Evolutionary conservation across 2,797 vertebrate species (phyloP).

Genomic region (Cheracebus regulus): DNA sequence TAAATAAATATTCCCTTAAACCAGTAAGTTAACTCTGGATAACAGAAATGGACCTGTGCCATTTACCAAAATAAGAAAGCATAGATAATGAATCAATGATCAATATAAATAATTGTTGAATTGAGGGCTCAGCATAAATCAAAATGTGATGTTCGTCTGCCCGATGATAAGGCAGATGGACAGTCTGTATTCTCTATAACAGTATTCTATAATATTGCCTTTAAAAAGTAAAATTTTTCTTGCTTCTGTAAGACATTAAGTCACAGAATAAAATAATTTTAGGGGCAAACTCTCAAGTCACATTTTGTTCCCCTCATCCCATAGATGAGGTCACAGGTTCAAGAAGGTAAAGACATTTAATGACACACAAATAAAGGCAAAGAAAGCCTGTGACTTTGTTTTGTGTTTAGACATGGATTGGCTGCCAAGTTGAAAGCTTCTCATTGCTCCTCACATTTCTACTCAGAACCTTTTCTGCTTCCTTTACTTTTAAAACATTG

Average conservation of each 20-base stretch:
- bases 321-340: neutral
- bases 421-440: neutral
- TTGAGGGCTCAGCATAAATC: neutral
- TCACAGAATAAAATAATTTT: neutral
- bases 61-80: neutral
- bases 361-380: neutral
- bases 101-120: neutral
- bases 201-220: neutral
- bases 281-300: neutral
- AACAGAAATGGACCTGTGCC: neutral
- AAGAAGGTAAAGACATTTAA: neutral
- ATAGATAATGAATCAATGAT: neutral
- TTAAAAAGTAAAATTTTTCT: neutral
- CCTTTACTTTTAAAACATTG: neutral
- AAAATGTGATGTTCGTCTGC: neutral
- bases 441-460: fast-evolving
- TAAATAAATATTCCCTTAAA: neutral
- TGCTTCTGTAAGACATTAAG: neutral
- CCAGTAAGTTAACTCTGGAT: neutral
- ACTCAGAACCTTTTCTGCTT: neutral
- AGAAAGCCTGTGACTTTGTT: no score
- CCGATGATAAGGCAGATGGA: neutral
- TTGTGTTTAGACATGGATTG: fast-evolving
- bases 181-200: neutral
- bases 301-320: neutral